Evolutionary conservation across 2,797 vertebrate species (phyloP).

Genomic region (Schizothorax lantsangensis): DNA sequence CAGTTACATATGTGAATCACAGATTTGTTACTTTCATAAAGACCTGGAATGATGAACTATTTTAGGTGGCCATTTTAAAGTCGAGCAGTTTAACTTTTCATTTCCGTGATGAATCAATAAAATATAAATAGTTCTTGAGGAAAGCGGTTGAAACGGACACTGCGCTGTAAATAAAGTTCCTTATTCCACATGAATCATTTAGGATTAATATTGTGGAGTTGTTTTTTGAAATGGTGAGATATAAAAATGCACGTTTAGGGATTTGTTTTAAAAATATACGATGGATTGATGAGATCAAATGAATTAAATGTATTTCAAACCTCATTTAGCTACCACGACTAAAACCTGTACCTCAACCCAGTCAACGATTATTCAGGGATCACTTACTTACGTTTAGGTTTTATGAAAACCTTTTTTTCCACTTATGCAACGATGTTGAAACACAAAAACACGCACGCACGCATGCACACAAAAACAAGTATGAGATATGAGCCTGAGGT

Average conservation of each 20-base stretch:
- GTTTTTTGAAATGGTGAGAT: conserved; percentile 28
- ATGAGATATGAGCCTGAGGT: conserved; percentile 55
- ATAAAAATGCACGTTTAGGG: conserved; percentile 6
- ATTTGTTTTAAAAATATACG: conserved; percentile 17
- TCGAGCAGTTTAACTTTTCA: conserved; percentile 7
- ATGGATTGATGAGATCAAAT: conserved; percentile 16
- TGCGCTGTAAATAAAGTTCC: not conserved
- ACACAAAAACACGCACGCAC: conserved; percentile 68
- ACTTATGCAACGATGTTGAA: conserved; percentile 29
- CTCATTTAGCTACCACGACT: conserved; percentile 8
- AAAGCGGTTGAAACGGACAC: conserved; percentile 5
- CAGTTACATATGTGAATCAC: conserved; percentile 45
- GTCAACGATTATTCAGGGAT: conserved; percentile 1
- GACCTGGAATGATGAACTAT: conserved; percentile 46
- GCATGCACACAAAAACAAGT: conserved; percentile 29
- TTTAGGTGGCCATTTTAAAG: conserved; percentile 16
- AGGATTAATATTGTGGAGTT: conserved; percentile 2
- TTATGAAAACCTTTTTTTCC: conserved; percentile 2
- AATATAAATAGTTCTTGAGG: conserved; percentile 30
- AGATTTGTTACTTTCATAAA: conserved; percentile 46
- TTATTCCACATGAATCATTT: not conserved
- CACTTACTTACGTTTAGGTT: conserved; percentile 7
- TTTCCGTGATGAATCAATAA: conserved; percentile 19
- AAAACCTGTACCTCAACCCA: conserved; percentile 27
- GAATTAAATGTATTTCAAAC: not conserved